These are phyloP conservation scores for Heteractis magnifica DNA, from an alignment of 92 coral and sea anemone species.

Conservation along the genomic window DNA sequence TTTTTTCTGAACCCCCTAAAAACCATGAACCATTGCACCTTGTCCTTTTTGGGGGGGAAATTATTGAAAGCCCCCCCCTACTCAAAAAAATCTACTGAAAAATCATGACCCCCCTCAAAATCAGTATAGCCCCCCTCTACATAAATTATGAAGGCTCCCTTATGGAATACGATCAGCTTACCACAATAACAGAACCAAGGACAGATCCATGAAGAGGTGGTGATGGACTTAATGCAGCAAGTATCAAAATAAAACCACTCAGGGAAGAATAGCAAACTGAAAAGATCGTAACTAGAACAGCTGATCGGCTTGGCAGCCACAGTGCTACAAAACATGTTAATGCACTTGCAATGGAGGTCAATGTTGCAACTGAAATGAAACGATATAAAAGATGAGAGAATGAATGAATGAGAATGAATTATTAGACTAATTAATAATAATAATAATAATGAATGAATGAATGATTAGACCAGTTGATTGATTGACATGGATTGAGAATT, in stretches of 20 bases:
- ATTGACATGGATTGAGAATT: not conserved
- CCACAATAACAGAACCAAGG: conserved; percentile 69
- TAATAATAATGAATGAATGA: not conserved
- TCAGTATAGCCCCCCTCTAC: too few species aligned
- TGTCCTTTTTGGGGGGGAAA: too few species aligned
- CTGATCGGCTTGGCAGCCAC: conserved; percentile 74
- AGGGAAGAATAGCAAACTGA: conserved; percentile 55
- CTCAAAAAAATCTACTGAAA: too few species aligned
- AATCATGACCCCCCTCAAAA: too few species aligned
- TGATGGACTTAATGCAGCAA: conserved; percentile 79
- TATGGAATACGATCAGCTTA: conserved; percentile 38
- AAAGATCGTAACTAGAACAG: conserved; percentile 31
- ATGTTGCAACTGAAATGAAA: conserved; percentile 68
- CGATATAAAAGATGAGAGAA: not conserved
- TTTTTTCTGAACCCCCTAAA: too few species aligned
- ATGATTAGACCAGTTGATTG: not conserved
- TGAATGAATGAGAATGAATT: not conserved
- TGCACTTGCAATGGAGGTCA: conserved; percentile 79
- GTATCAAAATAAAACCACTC: conserved; percentile 57
- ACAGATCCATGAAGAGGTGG: conserved; percentile 65
- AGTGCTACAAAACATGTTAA: conserved; percentile 69
- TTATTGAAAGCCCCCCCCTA: too few species aligned
- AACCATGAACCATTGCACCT: too few species aligned
- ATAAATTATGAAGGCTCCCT: not conserved
- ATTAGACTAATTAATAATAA: too few species aligned